Conservation (phyloP, 2,797 vertebrate genomes). For the Siniperca scherzeri region DNA sequence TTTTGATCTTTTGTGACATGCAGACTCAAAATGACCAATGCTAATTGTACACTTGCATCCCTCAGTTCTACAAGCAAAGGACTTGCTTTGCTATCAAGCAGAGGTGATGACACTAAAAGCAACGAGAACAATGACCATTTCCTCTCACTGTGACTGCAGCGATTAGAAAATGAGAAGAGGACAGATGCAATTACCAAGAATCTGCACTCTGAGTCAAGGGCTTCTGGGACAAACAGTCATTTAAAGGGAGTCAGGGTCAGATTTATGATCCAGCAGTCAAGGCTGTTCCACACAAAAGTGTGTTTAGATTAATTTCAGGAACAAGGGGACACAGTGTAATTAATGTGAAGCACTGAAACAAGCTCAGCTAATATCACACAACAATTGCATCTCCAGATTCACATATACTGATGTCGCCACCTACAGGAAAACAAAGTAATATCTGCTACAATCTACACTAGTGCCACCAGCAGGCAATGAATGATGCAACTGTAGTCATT, state of each 20-base stretch:
- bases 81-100: conserved; percentile 13
- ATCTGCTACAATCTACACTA: background rate
- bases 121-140: conserved; percentile 15
- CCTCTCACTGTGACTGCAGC: conserved; percentile 16
- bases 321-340: background rate
- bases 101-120: conserved; percentile 16
- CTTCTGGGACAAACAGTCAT: conserved; percentile 27
- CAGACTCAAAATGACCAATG: background rate
- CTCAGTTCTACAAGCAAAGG: background rate
- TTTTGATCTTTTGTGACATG: background rate
- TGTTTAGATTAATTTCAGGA: background rate
- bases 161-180: conserved; percentile 32
- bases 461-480: background rate
- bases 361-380: background rate
- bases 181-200: conserved; percentile 37
- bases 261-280: conserved; percentile 30
- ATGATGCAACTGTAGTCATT: background rate
- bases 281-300: background rate
- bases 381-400: background rate
- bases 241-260: conserved; percentile 5
- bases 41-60: background rate
- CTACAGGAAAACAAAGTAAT: conserved; percentile 1
- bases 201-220: conserved; percentile 25
- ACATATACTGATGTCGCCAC: background rate
- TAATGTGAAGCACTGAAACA: background rate